These are phyloP conservation scores for Alfaro cultratus DNA, from an alignment of 2,797 vertebrate genomes.

Conservation along the genomic window DNA sequence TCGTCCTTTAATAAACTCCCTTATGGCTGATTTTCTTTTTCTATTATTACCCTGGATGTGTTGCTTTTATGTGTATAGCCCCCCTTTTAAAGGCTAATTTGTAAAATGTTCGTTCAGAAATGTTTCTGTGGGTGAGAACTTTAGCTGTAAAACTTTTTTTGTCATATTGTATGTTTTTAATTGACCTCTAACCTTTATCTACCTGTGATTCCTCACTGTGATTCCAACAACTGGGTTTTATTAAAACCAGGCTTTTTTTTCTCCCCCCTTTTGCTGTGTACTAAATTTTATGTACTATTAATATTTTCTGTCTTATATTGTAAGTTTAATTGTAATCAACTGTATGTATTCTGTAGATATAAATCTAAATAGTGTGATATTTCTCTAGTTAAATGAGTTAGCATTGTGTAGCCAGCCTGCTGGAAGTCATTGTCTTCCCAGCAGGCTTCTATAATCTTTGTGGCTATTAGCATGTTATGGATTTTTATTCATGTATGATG, in stretches of 20 bases:
- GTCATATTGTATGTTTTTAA: slow-evolving; percentile 34
- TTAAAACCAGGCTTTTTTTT: slow-evolving; percentile 33
- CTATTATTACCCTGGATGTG: slow-evolving; percentile 4
- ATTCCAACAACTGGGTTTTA: slow-evolving; percentile 40
- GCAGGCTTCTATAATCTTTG: slow-evolving; percentile 63
- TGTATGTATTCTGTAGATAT: slow-evolving; percentile 66
- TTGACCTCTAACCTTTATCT: slow-evolving; percentile 51
- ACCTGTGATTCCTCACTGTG: slow-evolving; percentile 68
- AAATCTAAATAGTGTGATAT: slow-evolving; percentile 64
- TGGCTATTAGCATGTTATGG: slow-evolving; percentile 72
- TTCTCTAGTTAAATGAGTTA: slow-evolving; percentile 63
- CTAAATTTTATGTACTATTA: slow-evolving; percentile 33
- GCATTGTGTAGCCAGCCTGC: slow-evolving; percentile 43
- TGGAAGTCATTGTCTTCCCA: slow-evolving; percentile 50
- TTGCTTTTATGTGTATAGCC: neutral
- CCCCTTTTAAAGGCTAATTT: slow-evolving; percentile 22
- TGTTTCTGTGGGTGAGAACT: slow-evolving; percentile 16
- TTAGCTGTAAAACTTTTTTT: neutral
- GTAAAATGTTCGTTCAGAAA: slow-evolving; percentile 21
- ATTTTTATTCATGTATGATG: slow-evolving; percentile 60
- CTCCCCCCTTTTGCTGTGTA: slow-evolving; percentile 15
- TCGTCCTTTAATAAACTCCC: neutral
- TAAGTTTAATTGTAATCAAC: slow-evolving; percentile 61
- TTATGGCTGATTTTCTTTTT: neutral
- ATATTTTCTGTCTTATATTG: slow-evolving; percentile 25